Percentiles rank a stretch among this genome's conserved stretches.
Conservation (phyloP, 2,113 vertebrate species). For the Microcebus jonahi region DNA sequence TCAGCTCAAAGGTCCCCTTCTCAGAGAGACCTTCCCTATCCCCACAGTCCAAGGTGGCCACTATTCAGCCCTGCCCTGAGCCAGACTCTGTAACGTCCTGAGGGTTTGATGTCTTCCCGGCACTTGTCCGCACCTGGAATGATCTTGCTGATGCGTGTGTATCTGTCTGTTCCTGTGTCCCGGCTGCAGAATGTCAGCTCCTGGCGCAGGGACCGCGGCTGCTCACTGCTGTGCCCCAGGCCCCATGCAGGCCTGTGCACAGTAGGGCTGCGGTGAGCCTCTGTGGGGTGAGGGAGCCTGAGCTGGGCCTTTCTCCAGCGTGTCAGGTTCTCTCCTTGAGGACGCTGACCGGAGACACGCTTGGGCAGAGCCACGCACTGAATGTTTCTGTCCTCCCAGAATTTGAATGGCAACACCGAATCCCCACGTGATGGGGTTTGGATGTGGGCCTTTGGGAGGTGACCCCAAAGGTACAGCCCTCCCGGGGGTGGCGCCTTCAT, state of each 20-base stretch:
- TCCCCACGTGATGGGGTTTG: too few species aligned
- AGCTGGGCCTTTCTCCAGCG: background rate
- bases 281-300: background rate
- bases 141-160: accelerated
- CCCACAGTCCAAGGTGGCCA: background rate
- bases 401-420: background rate
- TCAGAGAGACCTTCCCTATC: background rate
- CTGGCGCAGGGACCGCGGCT: accelerated
- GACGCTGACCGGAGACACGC: background rate
- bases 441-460: background rate
- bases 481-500: background rate
- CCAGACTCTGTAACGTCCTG: accelerated
- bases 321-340: background rate
- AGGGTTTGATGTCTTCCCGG: background rate
- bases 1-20: background rate
- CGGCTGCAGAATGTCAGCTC: accelerated
- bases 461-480: background rate
- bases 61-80: background rate
- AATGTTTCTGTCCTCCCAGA: background rate
- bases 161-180: background rate
- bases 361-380: background rate
- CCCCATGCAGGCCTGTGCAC: accelerated
- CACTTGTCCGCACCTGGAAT: background rate
- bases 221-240: background rate
- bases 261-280: background rate